Evolutionary conservation across 2,888 invertebrate species (phyloP), one percentile per base, ranked within the genome.

Genomic region (Xestoiulus laeticollis): DNA sequence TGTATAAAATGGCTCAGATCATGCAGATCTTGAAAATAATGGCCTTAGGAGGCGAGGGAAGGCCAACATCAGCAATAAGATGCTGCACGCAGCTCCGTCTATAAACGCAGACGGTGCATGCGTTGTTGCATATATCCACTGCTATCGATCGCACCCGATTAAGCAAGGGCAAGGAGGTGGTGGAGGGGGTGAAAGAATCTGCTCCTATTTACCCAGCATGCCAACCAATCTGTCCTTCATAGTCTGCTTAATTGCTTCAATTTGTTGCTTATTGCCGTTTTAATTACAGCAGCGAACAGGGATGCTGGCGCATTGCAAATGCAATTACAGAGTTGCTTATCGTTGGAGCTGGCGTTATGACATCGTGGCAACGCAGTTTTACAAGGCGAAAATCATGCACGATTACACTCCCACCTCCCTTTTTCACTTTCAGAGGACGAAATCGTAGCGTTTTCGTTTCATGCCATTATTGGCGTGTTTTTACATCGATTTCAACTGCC

Each of bases 261-360:
- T 85, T 85, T 85, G 85, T 85, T 85, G 85, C 43, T 44, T 38
- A 43, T 38, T 85, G 85, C 43, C 85, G 33, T 85, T 85, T 85
- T 85, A 85, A 85, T 85, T 85, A 85, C 38, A 85, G 85, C 85
- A 22, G 43, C 85, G 43, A 85, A 85, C 85, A 85, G 26, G 10
- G 68, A 68, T 68, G 68, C 68, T 68, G 68, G 68, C 68, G 68
- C 68, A 26, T 0, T 3, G 68, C 68, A 26, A 68, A 68, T 26
- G 68, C 68, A 68, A 68, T 68, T 68, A 68, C 22, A 26, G 22
- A 68, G 8, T 68, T 68, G 68, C 68, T 68, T 68, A 68, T 68
- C 68, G 68, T 10, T 26, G 26, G 68, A 68, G 22, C 68, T 26
- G 68, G 68, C 68, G 68, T 0, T 26, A 68, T 8, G 26, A 6